A percentile compares a stretch with the other conserved stretches of the same genome.
Conservation (phyloP, 2,888 invertebrate species). For the Eudasyphora cyanicolor region DNA sequence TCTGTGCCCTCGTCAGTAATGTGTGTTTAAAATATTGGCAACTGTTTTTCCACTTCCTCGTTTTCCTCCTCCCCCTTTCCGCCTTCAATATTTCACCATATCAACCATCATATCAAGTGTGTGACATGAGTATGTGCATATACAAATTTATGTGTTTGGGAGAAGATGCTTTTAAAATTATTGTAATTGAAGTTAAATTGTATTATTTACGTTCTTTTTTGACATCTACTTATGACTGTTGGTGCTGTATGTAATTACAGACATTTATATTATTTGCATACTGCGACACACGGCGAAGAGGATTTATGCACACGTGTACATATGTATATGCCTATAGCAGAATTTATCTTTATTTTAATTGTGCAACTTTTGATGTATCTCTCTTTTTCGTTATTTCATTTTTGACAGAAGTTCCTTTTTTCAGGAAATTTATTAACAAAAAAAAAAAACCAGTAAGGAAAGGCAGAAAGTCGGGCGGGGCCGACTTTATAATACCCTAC, state of each 20-base stretch:
- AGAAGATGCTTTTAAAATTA: slow-evolving; percentile 29
- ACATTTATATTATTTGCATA: background rate
- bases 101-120: too few species aligned
- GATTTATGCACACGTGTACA: background rate
- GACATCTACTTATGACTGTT: background rate
- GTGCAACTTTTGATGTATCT: too few species aligned
- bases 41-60: background rate
- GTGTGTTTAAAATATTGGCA: background rate
- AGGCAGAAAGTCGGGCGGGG: too few species aligned
- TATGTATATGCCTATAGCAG: too few species aligned
- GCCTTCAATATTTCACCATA: background rate
- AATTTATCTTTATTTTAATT: too few species aligned
- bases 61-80: background rate
- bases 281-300: too few species aligned
- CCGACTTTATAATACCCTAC: too few species aligned
- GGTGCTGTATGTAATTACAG: background rate
- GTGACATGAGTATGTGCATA: background rate
- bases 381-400: too few species aligned
- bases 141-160: too few species aligned
- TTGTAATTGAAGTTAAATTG: slow-evolving; percentile 43
- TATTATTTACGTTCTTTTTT: background rate
- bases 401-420: too few species aligned
- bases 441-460: too few species aligned
- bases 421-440: too few species aligned
- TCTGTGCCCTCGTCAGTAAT: background rate